Evolutionary conservation across 2,888 invertebrate genomes (phyloP).

Genomic region (Blastobasis lacticolella): DNA sequence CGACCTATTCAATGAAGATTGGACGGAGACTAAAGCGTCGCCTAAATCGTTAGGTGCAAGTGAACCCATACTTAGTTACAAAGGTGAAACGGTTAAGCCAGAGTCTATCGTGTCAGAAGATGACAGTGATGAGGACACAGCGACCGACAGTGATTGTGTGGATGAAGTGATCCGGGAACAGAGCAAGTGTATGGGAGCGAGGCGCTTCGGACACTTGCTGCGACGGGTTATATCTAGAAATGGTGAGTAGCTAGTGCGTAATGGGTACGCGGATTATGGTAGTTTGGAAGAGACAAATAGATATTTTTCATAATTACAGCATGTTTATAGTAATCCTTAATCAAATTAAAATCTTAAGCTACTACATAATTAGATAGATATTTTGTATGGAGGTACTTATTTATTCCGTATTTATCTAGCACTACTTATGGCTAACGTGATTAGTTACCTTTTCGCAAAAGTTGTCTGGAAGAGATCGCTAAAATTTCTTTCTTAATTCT

Average conservation of each 20-base stretch:
- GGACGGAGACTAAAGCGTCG: slow-evolving; percentile 42
- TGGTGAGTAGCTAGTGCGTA: slow-evolving; percentile 38
- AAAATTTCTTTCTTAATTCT: too few species aligned
- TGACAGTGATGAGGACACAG: slow-evolving; percentile 57
- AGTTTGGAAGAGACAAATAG: too few species aligned
- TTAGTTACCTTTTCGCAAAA: too few species aligned
- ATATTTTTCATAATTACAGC: too few species aligned
- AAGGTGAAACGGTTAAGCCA: slow-evolving; percentile 40
- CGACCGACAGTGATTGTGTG: slow-evolving; percentile 58
- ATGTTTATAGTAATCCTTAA: too few species aligned
- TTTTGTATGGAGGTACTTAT: too few species aligned
- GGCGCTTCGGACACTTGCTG: slow-evolving; percentile 58
- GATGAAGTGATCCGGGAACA: slow-evolving; percentile 59
- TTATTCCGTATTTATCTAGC: too few species aligned
- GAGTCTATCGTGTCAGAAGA: slow-evolving; percentile 59
- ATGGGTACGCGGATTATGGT: not conserved
- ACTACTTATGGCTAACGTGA: too few species aligned
- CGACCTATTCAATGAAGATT: slow-evolving; percentile 59
- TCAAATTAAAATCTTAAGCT: too few species aligned
- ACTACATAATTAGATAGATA: too few species aligned
- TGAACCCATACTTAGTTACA: slow-evolving; percentile 57
- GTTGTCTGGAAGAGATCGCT: too few species aligned
- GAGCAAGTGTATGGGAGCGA: slow-evolving; percentile 62
- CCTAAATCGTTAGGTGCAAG: slow-evolving; percentile 60
- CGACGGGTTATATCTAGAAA: slow-evolving; percentile 65